These are phyloP conservation scores for Xyrichtys novacula DNA, from an alignment of 2,797 vertebrate genomes.

Conservation along the genomic window DNA sequence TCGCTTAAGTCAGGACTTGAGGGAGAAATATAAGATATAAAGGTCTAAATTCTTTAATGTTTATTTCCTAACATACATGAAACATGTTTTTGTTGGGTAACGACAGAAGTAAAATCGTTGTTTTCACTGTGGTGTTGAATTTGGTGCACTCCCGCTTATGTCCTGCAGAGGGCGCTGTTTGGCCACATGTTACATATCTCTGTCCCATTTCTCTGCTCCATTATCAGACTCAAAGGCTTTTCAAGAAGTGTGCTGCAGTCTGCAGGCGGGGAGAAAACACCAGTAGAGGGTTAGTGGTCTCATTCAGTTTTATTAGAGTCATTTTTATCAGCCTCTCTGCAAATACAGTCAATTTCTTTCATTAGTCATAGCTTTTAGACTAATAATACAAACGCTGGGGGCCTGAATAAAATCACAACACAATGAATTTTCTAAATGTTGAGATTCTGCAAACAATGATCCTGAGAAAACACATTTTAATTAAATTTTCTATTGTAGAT, in stretches of 20 bases:
- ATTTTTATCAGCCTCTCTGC: background rate
- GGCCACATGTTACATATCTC: constrained; percentile 4
- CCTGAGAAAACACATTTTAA: too few species aligned
- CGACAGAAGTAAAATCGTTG: too few species aligned
- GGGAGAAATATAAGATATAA: too few species aligned
- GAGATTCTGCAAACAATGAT: background rate
- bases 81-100: background rate
- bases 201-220: constrained; percentile 22
- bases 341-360: background rate
- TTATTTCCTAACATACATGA: too few species aligned
- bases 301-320: too few species aligned
- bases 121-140: background rate
- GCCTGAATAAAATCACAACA: background rate
- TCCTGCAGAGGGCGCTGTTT: constrained; percentile 69
- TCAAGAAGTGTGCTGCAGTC: constrained; percentile 51
- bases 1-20: background rate
- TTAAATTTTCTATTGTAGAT: background rate
- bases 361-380: background rate
- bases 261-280: constrained; percentile 23
- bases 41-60: too few species aligned
- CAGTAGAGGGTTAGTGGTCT: constrained; percentile 37
- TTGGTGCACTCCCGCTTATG: background rate
- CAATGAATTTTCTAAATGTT: background rate
- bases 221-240: constrained; percentile 25
- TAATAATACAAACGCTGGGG: background rate